Conservation (phyloP, 2,797 vertebrate genomes). For the Takifugu rubripes region DNA sequence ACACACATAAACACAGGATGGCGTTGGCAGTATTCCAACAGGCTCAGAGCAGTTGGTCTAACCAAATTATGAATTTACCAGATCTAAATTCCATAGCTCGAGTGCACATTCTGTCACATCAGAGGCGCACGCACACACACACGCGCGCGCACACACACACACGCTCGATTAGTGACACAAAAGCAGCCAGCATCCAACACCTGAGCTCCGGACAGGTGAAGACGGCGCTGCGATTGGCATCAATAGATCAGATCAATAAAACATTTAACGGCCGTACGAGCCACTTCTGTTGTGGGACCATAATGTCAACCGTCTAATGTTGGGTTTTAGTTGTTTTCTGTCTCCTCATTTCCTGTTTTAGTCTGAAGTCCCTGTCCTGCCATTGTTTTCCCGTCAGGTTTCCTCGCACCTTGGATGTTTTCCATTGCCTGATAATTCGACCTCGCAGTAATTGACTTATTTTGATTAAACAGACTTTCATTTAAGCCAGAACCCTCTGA, state of each 20-base stretch:
- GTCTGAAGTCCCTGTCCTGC: too few relatives aligned
- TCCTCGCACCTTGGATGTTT: too few relatives aligned
- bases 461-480: too few relatives aligned
- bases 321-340: too few relatives aligned
- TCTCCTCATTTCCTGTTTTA: too few relatives aligned
- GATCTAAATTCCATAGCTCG: slow-evolving; percentile 67
- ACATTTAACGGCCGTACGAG: too few relatives aligned
- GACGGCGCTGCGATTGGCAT: slow-evolving; percentile 40
- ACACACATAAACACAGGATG: slow-evolving; percentile 33
- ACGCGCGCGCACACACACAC: slow-evolving; percentile 12
- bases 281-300: too few relatives aligned
- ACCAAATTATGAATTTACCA: slow-evolving; percentile 74
- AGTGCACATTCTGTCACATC: slow-evolving; percentile 63
- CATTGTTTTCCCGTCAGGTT: too few relatives aligned
- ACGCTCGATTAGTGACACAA: slow-evolving; percentile 30
- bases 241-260: slow-evolving; percentile 36
- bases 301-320: too few relatives aligned
- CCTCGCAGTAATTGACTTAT: too few relatives aligned
- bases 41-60: slow-evolving; percentile 68
- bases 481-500: too few relatives aligned
- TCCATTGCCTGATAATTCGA: too few relatives aligned
- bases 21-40: slow-evolving; percentile 66
- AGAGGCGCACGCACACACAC: slow-evolving; percentile 30
- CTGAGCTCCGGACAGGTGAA: slow-evolving; percentile 48
- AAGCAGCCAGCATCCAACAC: slow-evolving; percentile 53